Percentiles rank a stretch among this genome's conserved stretches.
Conservation (phyloP, 35 echinoderm and acorn worm genomes). For the Ptychodera flava region DNA sequence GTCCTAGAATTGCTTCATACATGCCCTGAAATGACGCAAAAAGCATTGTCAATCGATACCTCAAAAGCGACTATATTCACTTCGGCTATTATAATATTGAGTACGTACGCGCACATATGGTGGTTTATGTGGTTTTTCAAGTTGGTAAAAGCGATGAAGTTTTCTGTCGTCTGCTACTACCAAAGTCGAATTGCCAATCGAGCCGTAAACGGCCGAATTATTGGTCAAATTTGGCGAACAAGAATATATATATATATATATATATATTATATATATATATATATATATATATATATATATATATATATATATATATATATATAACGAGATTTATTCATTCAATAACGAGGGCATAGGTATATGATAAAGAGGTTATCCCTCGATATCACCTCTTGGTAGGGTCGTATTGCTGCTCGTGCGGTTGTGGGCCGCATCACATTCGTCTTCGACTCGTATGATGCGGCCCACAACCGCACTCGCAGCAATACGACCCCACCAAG, state of each 20-base stretch:
- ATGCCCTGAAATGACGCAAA: neutral
- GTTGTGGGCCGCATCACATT: too few species aligned
- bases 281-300: conserved; percentile 3
- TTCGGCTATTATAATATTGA: neutral
- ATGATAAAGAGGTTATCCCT: too few species aligned
- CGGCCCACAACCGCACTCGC: too few species aligned
- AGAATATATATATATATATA: neutral
- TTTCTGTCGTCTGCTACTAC: too few species aligned
- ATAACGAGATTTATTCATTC: too few species aligned
- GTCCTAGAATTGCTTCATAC: neutral
- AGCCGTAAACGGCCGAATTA: too few species aligned
- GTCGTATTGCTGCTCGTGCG: too few species aligned
- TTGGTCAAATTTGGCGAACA: neutral
- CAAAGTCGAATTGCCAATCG: too few species aligned
- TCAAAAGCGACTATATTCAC: neutral
- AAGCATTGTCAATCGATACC: neutral
- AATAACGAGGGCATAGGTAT: too few species aligned
- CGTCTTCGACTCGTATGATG: too few species aligned
- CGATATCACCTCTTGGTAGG: too few species aligned
- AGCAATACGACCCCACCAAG: too few species aligned
- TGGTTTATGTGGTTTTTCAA: neutral
- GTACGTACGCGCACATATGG: neutral
- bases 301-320: conserved; percentile 3
- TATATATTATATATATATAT: conserved; percentile 3
- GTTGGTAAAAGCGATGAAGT: neutral